Percentiles rank a stretch among this genome's conserved stretches.
phyloP scores from a whole-genome alignment of 2,888 invertebrate species.

The Ochlodes sylvanus region DNA sequence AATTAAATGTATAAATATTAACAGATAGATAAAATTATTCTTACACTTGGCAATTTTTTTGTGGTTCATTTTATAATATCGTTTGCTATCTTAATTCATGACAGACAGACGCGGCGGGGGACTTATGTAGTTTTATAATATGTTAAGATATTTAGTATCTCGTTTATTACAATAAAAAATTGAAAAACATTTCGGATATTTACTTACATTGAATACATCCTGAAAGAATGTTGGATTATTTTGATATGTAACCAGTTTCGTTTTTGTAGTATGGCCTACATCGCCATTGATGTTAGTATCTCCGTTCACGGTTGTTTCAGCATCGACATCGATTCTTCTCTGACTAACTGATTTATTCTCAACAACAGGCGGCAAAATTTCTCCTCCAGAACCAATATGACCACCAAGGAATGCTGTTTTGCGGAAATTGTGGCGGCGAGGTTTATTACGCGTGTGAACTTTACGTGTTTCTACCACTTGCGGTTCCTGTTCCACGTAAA shows the following conservation, averaged over 20 bases:
- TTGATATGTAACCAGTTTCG: conserved; percentile 60
- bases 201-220: conserved; percentile 87
- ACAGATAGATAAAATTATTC: too few species aligned
- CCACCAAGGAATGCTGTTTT: conserved; percentile 69
- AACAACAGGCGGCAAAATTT: conserved; percentile 47
- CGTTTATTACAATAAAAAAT: too few species aligned
- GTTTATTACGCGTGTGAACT: conserved; percentile 63
- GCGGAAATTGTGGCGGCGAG: conserved; percentile 61
- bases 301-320: conserved; percentile 52
- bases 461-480: conserved; percentile 63
- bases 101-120: background rate
- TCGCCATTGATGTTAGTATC: conserved; percentile 47
- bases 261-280: conserved; percentile 52
- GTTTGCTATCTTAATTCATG: too few species aligned
- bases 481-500: conserved; percentile 59
- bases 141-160: too few species aligned
- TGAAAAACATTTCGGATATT: background rate
- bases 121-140: too few species aligned
- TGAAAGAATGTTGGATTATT: conserved; percentile 80
- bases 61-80: too few species aligned
- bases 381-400: conserved; percentile 58
- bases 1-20: too few species aligned
- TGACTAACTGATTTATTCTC: conserved; percentile 56
- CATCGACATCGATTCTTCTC: conserved; percentile 66
- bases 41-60: too few species aligned